A percentile compares a stretch with the other conserved stretches of the same genome.
Conservation (phyloP, 2,888 invertebrate species). For the Caenorhabditis zanzibari region DNA sequence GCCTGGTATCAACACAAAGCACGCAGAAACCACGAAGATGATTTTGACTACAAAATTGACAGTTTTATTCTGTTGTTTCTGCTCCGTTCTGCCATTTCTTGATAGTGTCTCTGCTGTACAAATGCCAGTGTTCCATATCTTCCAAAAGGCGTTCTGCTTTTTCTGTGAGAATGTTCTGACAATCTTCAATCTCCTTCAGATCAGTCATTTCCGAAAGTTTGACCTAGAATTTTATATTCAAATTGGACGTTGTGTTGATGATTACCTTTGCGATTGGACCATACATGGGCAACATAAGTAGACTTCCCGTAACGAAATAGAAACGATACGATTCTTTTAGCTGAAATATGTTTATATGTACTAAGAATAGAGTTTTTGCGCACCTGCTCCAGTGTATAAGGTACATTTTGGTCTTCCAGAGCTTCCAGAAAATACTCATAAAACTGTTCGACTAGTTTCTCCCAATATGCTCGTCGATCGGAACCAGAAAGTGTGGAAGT, state of each 20-base stretch:
- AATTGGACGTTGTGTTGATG: too few relatives aligned
- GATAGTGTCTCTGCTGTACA: conserved; percentile 32
- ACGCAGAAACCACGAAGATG: not conserved
- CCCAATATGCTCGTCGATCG: conserved; percentile 58
- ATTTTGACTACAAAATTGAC: not conserved
- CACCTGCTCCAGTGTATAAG: conserved; percentile 67
- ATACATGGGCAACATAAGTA: conserved; percentile 53
- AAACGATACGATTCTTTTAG: conserved; percentile 62
- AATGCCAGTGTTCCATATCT: conserved; percentile 47
- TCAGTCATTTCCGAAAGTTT: conserved; percentile 39
- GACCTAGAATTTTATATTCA: conserved; percentile 16
- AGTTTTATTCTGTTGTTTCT: conserved; percentile 1
- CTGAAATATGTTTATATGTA: conserved; percentile 14
- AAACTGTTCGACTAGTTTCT: conserved; percentile 56
- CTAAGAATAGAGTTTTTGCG: not conserved
- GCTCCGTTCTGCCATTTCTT: conserved; percentile 13
- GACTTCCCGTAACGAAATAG: conserved; percentile 47
- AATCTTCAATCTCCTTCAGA: conserved; percentile 26
- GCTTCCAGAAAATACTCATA: conserved; percentile 54
- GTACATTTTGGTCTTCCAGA: conserved; percentile 35
- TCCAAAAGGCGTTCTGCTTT: conserved; percentile 52
- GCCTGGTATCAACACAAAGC: not conserved
- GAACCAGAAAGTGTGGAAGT: conserved; percentile 57
- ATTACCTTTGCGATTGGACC: conserved; percentile 52
- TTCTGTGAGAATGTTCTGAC: conserved; percentile 47